Evolutionary conservation across 2,797 vertebrate species (phyloP).

Genomic region (Liparis tanakae): DNA sequence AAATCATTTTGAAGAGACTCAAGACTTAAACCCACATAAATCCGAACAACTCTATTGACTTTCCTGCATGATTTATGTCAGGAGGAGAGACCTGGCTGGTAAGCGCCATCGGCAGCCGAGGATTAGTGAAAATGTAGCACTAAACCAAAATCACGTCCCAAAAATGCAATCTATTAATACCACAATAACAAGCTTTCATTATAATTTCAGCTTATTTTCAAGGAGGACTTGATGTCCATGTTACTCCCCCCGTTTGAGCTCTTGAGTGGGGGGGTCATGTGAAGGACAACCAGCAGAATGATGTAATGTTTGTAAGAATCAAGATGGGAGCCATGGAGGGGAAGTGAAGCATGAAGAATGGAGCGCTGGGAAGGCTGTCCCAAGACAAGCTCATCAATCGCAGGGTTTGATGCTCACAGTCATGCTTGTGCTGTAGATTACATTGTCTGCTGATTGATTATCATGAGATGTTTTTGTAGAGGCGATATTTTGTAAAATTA

Average conservation of each 20-base stretch:
- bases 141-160: slow-evolving; percentile 50
- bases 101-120: slow-evolving; percentile 52
- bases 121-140: slow-evolving; percentile 51
- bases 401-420: slow-evolving; percentile 34
- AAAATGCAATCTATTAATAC: slow-evolving; percentile 49
- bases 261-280: slow-evolving; percentile 64
- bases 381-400: slow-evolving; percentile 66
- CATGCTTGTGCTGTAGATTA: slow-evolving; percentile 46
- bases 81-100: slow-evolving; percentile 54
- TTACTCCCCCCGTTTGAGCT: slow-evolving; percentile 43
- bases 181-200: slow-evolving; percentile 25
- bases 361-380: slow-evolving; percentile 47
- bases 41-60: slow-evolving; percentile 78
- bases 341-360: slow-evolving; percentile 68
- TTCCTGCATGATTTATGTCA: slow-evolving; percentile 70
- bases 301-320: slow-evolving; percentile 69
- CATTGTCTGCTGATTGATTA: slow-evolving; percentile 58
- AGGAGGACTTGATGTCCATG: slow-evolving; percentile 46
- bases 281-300: slow-evolving; percentile 75
- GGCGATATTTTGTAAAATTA: slow-evolving; percentile 7
- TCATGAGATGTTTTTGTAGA: slow-evolving; percentile 32
- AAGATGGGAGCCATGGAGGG: slow-evolving; percentile 73
- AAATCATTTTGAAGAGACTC: slow-evolving; percentile 72
- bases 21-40: slow-evolving; percentile 72
- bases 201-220: slow-evolving; percentile 43